A percentile compares a stretch with the other conserved stretches of the same genome.
Evolutionary conservation across 2,797 vertebrate species (phyloP).

Genomic region (Podarcis siculus): DNA sequence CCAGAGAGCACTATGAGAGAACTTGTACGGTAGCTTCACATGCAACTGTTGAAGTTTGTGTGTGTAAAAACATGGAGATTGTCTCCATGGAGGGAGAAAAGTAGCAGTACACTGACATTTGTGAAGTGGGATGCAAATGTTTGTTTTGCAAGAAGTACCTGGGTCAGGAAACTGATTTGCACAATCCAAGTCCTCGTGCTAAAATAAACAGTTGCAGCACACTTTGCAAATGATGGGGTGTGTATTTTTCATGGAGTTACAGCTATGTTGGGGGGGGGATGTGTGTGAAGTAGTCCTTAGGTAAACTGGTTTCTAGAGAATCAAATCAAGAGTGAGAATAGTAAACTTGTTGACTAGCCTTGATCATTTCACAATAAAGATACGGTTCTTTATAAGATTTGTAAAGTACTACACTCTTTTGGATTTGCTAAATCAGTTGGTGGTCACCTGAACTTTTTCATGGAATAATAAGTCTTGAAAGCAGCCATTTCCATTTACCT

Average conservation of each 20-base stretch:
- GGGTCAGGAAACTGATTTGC: slow-evolving; percentile 2
- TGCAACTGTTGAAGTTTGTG: no score
- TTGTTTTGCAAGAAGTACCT: not conserved
- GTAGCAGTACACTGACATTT: not conserved
- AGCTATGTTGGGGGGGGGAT: slow-evolving; percentile 5
- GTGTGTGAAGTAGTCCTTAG: not conserved
- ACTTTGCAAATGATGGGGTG: not conserved
- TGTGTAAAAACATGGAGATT: not conserved
- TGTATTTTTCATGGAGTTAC: not conserved
- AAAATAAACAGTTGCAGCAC: slow-evolving; percentile 20
- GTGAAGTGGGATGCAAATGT: slow-evolving; percentile 1
- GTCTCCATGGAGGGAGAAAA: not conserved
- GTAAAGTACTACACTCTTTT: not conserved
- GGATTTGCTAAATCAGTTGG: not conserved
- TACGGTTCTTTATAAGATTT: not conserved
- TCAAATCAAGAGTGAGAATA: not conserved
- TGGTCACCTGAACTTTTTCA: not conserved
- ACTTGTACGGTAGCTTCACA: not conserved
- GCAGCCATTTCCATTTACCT: no score
- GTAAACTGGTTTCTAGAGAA: not conserved
- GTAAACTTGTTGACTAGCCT: not conserved
- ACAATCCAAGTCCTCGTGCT: not conserved
- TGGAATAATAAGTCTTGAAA: not conserved
- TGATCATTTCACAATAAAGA: not conserved
- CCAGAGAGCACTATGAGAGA: not conserved